A percentile compares a stretch with the other conserved stretches of the same genome.
phyloP scores from a whole-genome alignment of 2,797 vertebrate species.

The Cephalopachus bancanus region DNA sequence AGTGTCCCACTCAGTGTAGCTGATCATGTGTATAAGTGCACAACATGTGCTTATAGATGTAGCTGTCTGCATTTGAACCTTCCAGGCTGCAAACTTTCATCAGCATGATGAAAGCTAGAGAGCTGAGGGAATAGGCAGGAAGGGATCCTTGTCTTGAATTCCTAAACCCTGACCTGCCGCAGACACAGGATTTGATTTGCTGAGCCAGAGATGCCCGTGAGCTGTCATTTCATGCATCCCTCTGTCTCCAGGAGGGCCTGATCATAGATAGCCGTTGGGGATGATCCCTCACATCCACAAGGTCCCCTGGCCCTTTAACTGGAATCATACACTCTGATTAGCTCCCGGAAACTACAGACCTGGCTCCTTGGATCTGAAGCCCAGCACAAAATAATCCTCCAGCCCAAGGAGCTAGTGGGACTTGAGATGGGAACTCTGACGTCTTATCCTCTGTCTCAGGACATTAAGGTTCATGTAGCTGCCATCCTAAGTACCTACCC shows the following conservation, averaged over 20 bases:
- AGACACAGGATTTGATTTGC: not conserved
- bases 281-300: not conserved
- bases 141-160: not conserved
- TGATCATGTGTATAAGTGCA: not conserved
- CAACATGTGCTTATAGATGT: constrained; percentile 8
- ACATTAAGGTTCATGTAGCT: not conserved
- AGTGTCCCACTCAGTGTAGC: not conserved
- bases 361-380: constrained; percentile 58
- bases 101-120: not conserved
- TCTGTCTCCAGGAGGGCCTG: not conserved
- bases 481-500: constrained; percentile 5
- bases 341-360: constrained; percentile 31
- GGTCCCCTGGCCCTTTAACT: constrained; percentile 17
- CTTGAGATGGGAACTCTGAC: constrained; percentile 23
- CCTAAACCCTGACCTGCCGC: not conserved
- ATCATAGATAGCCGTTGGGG: not conserved
- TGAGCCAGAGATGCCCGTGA: not conserved
- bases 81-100: constrained; percentile 38
- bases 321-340: not conserved
- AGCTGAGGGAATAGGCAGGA: not conserved
- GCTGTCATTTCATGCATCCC: constrained; percentile 20
- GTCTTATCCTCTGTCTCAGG: not conserved
- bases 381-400: not conserved
- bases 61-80: not conserved
- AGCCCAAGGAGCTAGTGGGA: constrained; percentile 10